Base-by-base conservation (phyloP, 1,140 invertebrate genomes). In the Chelonus insularis region DNA sequence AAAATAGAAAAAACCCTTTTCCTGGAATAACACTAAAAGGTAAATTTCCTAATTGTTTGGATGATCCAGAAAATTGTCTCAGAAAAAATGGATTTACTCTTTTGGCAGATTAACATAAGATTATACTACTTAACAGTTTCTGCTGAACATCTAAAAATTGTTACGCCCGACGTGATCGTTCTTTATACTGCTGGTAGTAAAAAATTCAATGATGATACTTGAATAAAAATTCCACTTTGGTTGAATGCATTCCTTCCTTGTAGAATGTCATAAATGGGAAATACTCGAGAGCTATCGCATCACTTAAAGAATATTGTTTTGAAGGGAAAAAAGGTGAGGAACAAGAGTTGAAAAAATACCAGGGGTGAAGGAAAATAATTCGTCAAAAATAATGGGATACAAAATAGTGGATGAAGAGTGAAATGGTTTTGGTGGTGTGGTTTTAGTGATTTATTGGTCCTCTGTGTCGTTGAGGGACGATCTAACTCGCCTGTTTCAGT, bases 311-410 rank as follows among this genome's bases (percentile, higher is more conserved):
- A 32, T 51, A 51, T 51, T 51, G 48, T 51, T 51, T 51, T 18
- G 41, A 8, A 18, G 12, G 12, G 7, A 25, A 7, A 25, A 7
- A 12, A n/a, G 18, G 6, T 9, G 47, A 21, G 25, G 23, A 9
- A 29, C 9, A 47, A 16, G n/a, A 47, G 5, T 25, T 18, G 34
- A 47, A 14, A 47, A 6, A 16, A 29, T 29, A 34, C 14, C 8
- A 5, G 36, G 11, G 20, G 20, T 58, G n/a, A n/a, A 39, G 47
- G 45, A 52, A 61, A 55, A 55, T 61, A 61, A 61, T 61, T 61
- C 39, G 59, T 48, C 52, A 52, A 39, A 61, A 61, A 61, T 61
- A 55, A 61, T 61, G 59, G 59, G 39, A 61, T 47, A 61, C 51
- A 61, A 61, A 61, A 61, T 61, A 20, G 11, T 29, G 50, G 36